phyloP scores from a whole-genome alignment of 2,797 vertebrate species.

The Hydrocynus forskahlii region DNA sequence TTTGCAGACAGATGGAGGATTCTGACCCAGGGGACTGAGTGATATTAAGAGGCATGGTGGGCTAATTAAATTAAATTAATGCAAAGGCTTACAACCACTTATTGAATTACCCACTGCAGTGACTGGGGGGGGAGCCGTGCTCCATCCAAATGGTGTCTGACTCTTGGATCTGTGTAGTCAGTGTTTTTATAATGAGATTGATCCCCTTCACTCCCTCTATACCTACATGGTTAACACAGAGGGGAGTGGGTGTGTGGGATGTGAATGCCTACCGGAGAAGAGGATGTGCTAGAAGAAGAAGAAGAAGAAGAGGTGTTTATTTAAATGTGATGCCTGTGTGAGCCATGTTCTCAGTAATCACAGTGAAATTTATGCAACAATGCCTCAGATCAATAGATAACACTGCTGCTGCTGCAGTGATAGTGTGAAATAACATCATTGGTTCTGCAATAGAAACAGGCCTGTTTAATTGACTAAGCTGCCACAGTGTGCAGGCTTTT shows the following conservation, averaged over 20 bases:
- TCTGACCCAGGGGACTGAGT: slow-evolving; percentile 28
- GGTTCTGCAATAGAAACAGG: not conserved
- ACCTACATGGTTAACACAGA: slow-evolving; percentile 57
- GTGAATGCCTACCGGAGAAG: slow-evolving; percentile 7
- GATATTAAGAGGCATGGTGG: slow-evolving; percentile 52
- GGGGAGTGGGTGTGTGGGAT: slow-evolving; percentile 36
- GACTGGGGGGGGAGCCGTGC: slow-evolving; percentile 17
- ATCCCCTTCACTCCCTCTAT: slow-evolving; percentile 43
- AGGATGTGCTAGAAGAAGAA: slow-evolving; percentile 1
- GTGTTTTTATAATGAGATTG: slow-evolving; percentile 58
- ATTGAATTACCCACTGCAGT: slow-evolving; percentile 66
- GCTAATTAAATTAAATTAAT: slow-evolving; percentile 74
- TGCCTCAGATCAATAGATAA: slow-evolving; percentile 10
- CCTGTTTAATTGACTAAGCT: not conserved
- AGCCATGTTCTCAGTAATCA: not conserved
- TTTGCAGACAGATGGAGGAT: slow-evolving; percentile 5
- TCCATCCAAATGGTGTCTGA: slow-evolving; percentile 1
- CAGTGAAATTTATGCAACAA: not conserved
- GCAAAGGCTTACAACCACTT: slow-evolving; percentile 68
- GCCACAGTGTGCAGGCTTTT: not conserved
- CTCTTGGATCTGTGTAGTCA: slow-evolving; percentile 40
- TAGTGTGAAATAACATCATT: slow-evolving; percentile 2
- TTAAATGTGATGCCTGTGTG: not conserved
- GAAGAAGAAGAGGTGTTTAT: not conserved
- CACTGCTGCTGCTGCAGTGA: not conserved